Base-by-base conservation (phyloP, 2,888 invertebrate species). In the Tetranychus truncatus region DNA sequence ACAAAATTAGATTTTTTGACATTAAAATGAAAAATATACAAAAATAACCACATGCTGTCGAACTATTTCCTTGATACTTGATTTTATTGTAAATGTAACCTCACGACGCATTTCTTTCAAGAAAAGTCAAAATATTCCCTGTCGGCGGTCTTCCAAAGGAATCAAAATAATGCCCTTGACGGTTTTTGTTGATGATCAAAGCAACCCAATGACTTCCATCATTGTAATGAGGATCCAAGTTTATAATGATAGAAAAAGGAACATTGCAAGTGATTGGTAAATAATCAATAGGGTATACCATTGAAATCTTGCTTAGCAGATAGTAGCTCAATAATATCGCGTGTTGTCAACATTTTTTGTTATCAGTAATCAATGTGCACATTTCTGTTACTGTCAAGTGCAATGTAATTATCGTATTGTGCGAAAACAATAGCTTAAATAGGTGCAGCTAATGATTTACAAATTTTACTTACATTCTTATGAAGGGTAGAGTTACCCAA, bases 131-230 rank as follows among this genome's bases (percentile, higher is more conserved):
- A 24, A 72, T 44, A 24, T 72, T 15, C 1, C 20, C 44, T 1
- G 15, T 20, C 1, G 72, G 72, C 1, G 7, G 72, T 45, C 20
- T 24, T 6, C 72, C 72, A 15, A 72, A 72, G 5, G 72, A 72
- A 11, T 72, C 44, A 9, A 72, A 72, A 46, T 45, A 72, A 45
- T 72, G 20, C 15, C 18, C 44, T 7, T 34, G 15, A 6, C 72
- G 15, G 4, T 24, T 24, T 6, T 44, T 44, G 34, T 34, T 15
- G 7, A 72, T 9, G 34, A 34, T 34, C 0, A 72, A 0, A 5
- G 72, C 72, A 45, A 72, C 72, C 72, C 72, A 72, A 11, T 72
- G 72, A 2, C 45, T 72, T n/a, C 72, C 72, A 1, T 20, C 24
- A 1, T 34, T 46, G 6, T 45, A 44, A 44, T n/a, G n/a, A 4